Evolutionary conservation across 2,113 vertebrate genomes (phyloP).

Genomic region (Psephotus haematonotus): DNA sequence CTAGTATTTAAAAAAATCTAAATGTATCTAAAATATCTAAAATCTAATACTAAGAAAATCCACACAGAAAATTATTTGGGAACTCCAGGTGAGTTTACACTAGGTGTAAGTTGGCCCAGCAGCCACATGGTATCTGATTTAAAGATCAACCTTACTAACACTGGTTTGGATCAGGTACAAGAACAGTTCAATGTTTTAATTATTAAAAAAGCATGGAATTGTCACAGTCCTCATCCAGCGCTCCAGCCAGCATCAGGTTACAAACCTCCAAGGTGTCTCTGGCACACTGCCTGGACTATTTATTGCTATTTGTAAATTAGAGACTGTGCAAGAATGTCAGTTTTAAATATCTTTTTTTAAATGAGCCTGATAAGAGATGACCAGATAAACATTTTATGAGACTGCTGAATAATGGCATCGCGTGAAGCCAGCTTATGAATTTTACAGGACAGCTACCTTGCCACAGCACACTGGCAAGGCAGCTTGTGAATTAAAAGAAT

Average conservation of each 20-base stretch:
- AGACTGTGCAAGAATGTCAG: constrained; percentile 66
- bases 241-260: constrained; percentile 59
- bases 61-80: neutral
- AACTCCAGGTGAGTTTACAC: neutral
- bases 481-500: constrained; percentile 52
- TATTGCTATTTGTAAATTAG: constrained; percentile 78
- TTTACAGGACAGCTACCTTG: constrained; percentile 52
- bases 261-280: constrained; percentile 59
- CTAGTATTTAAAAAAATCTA: no score
- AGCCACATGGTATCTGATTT: neutral
- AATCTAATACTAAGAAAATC: neutral
- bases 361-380: constrained; percentile 72
- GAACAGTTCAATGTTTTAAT: constrained; percentile 33
- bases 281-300: constrained; percentile 60
- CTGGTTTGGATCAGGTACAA: neutral
- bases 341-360: constrained; percentile 72
- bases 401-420: constrained; percentile 64
- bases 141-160: neutral
- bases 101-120: neutral
- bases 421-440: constrained; percentile 39
- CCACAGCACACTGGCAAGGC: neutral
- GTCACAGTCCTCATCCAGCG: constrained; percentile 3
- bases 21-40: no score
- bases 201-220: constrained; percentile 59
- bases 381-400: constrained; percentile 72